phyloP scores from a whole-genome alignment of 2,113 vertebrate genomes.

The Malurus alboscapulatus region DNA sequence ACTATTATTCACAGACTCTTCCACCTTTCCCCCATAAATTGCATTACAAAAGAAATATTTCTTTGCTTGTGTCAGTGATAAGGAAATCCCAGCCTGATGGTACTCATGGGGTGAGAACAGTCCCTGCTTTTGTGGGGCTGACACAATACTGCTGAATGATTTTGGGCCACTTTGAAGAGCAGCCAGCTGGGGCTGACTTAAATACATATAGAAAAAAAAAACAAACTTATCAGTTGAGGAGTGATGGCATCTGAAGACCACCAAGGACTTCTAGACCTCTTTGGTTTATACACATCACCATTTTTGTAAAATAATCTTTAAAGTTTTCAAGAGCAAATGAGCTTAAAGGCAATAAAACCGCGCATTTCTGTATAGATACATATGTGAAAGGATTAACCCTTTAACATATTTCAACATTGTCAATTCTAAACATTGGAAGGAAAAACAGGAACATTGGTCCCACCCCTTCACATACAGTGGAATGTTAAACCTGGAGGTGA shows the following conservation, averaged over 20 bases:
- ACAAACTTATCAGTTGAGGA: not conserved
- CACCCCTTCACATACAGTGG: not conserved
- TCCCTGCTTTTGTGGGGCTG: not conserved
- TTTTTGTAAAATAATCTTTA: not conserved
- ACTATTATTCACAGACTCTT: not conserved
- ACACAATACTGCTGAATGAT: not conserved
- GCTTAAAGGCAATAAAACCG: not conserved
- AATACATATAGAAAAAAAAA: not conserved
- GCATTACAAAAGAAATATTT: not conserved
- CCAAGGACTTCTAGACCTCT: not conserved
- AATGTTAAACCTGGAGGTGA: not conserved
- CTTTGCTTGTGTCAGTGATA: not conserved
- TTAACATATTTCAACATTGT: not conserved
- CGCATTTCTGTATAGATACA: not conserved
- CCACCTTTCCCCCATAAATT: not conserved
- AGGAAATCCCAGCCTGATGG: not conserved
- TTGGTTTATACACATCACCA: not conserved
- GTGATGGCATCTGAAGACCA: not conserved
- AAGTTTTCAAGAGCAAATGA: not conserved
- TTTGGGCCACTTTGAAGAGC: not conserved
- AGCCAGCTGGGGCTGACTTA: not conserved
- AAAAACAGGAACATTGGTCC: not conserved
- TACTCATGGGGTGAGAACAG: not conserved
- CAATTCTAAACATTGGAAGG: not conserved
- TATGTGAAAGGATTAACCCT: not conserved